A percentile compares a stretch with the other conserved stretches of the same genome.
These are phyloP conservation scores for Perognathus longimembris DNA, from an alignment of 2,113 vertebrate species.

Conservation along the genomic window DNA sequence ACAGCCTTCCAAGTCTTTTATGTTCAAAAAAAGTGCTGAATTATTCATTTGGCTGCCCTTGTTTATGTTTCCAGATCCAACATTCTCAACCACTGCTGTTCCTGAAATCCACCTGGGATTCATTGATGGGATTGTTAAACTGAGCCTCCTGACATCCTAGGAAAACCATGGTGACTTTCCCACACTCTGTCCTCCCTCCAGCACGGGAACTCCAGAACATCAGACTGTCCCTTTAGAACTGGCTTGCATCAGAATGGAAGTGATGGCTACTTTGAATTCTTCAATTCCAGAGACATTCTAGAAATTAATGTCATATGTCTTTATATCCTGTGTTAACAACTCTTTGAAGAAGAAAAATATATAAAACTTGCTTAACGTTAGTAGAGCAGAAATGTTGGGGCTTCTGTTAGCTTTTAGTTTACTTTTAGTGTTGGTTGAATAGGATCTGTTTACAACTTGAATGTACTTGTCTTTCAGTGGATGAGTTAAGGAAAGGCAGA, in stretches of 20 bases:
- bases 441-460: not conserved
- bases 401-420: not conserved
- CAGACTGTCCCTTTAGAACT: not conserved
- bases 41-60: not conserved
- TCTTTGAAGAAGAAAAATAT: not conserved
- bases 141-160: not conserved
- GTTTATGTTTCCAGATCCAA: slow-evolving; percentile 22
- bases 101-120: not conserved
- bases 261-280: slow-evolving; percentile 24
- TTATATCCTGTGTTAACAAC: not conserved
- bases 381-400: not conserved
- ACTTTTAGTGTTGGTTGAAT: not conserved
- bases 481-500: not conserved
- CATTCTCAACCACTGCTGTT: not conserved
- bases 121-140: not conserved
- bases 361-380: not conserved
- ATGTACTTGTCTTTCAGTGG: not conserved
- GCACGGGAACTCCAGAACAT: not conserved
- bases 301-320: slow-evolving; percentile 7
- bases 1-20: not conserved
- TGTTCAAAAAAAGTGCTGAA: not conserved
- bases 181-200: not conserved
- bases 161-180: not conserved
- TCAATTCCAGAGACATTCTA: slow-evolving; percentile 32
- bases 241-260: not conserved